Conservation (phyloP, 1,140 invertebrate species). For the Vanessa atalanta region DNA sequence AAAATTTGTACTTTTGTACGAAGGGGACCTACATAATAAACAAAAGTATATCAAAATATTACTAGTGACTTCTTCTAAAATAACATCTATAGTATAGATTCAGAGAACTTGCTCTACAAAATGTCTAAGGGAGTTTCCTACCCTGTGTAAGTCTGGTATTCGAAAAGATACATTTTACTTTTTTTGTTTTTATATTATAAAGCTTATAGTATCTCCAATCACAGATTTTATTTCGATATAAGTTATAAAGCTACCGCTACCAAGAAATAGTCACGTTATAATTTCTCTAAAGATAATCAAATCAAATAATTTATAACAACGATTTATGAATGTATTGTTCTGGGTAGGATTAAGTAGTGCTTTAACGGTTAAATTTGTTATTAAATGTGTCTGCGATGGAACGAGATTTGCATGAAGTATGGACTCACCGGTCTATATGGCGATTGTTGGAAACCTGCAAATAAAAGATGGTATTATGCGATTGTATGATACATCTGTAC, state of each 20-base stretch:
- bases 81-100: no score
- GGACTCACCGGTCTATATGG: conserved; percentile 24
- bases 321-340: conserved; percentile 30
- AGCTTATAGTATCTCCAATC: not conserved
- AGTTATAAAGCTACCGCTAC: not conserved
- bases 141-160: no score
- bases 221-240: not conserved
- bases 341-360: conserved; percentile 22
- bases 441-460: conserved; percentile 23
- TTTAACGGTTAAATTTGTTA: conserved; percentile 19
- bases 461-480: conserved; percentile 3
- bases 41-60: no score
- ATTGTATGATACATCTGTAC: not conserved
- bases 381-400: conserved; percentile 17
- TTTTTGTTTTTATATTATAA: no score
- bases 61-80: no score
- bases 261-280: not conserved
- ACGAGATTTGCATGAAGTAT: conserved; percentile 21
- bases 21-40: no score
- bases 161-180: no score
- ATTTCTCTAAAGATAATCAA: conserved; percentile 9
- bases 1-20: no score
- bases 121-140: no score
- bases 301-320: conserved; percentile 6
- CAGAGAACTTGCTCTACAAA: no score